These are phyloP conservation scores for Dromaius novaehollandiae DNA, from an alignment of 2,113 vertebrate species.

Conservation along the genomic window DNA sequence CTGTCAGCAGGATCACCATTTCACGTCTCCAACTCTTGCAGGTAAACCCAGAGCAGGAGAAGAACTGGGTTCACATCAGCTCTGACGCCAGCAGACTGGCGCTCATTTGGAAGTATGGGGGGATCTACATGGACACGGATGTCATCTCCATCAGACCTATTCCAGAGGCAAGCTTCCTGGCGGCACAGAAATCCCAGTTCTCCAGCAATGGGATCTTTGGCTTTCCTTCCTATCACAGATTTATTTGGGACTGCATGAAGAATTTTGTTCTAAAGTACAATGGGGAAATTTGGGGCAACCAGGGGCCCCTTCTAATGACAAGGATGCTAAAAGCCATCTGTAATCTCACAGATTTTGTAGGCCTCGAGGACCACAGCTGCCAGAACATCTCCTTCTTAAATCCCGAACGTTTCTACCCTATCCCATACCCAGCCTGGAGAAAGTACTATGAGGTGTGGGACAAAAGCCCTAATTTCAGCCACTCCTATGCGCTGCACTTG, in stretches of 20 bases:
- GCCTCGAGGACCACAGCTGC: conserved; percentile 69
- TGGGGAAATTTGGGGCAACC: conserved; percentile 76
- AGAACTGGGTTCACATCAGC: conserved; percentile 75
- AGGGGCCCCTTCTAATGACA: conserved; percentile 77
- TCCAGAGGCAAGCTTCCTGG: conserved; percentile 73
- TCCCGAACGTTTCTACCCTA: conserved; percentile 80
- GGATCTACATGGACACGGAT: conserved; percentile 82
- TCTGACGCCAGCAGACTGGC: conserved; percentile 78
- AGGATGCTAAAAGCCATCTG: conserved; percentile 75
- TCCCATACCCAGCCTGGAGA: conserved; percentile 66
- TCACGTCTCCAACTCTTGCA: not conserved
- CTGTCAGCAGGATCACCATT: fast-evolving
- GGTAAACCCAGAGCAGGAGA: conserved; percentile 66
- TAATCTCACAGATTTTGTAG: conserved; percentile 67
- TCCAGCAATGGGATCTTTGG: conserved; percentile 80
- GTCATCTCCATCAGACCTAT: conserved; percentile 80
- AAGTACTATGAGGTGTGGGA: conserved; percentile 78
- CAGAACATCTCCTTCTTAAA: conserved; percentile 78
- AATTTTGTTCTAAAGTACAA: conserved; percentile 81
- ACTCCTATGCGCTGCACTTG: conserved; percentile 77
- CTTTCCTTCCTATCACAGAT: conserved; percentile 74
- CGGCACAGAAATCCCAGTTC: conserved; percentile 56
- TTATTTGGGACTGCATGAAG: conserved; percentile 80
- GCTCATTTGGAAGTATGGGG: conserved; percentile 79
- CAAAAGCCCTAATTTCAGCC: conserved; percentile 63